These are phyloP conservation scores for Helleia helle DNA, from an alignment of 2,888 invertebrate species.

Conservation along the genomic window DNA sequence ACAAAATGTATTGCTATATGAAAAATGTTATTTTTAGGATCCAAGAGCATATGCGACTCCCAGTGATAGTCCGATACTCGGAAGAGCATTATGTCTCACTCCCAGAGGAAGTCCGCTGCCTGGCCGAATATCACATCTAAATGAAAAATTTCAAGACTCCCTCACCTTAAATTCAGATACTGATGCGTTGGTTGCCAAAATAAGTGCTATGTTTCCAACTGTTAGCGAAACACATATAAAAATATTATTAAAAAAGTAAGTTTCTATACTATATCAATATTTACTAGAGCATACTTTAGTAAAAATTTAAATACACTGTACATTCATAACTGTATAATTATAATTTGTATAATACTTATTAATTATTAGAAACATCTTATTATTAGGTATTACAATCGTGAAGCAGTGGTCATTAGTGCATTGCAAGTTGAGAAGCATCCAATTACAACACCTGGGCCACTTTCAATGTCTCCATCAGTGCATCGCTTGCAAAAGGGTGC, in stretches of 20 bases:
- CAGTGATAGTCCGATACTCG: conserved; percentile 57
- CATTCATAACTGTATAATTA: too few relatives aligned
- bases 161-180: conserved; percentile 77
- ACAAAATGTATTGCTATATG: too few relatives aligned
- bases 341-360: too few relatives aligned
- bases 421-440: conserved; percentile 95
- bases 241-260: conserved; percentile 91
- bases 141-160: conserved; percentile 75
- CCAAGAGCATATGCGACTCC: conserved; percentile 49
- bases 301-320: too few relatives aligned
- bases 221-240: conserved; percentile 92
- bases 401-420: conserved; percentile 93
- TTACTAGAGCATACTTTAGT: too few relatives aligned
- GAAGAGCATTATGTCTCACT: conserved; percentile 60
- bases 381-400: conserved; percentile 91
- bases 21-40: conserved; percentile 45
- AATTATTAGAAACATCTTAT: too few relatives aligned
- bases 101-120: conserved; percentile 65
- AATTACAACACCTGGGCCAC: conserved; percentile 89
- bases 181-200: conserved; percentile 84
- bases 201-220: conserved; percentile 92
- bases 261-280: too few relatives aligned
- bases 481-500: conserved; percentile 71
- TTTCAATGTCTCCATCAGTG: conserved; percentile 79
- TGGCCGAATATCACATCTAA: conserved; percentile 61